Base-by-base conservation (phyloP, 2,888 invertebrate genomes). In the Physocephala rufipes region DNA sequence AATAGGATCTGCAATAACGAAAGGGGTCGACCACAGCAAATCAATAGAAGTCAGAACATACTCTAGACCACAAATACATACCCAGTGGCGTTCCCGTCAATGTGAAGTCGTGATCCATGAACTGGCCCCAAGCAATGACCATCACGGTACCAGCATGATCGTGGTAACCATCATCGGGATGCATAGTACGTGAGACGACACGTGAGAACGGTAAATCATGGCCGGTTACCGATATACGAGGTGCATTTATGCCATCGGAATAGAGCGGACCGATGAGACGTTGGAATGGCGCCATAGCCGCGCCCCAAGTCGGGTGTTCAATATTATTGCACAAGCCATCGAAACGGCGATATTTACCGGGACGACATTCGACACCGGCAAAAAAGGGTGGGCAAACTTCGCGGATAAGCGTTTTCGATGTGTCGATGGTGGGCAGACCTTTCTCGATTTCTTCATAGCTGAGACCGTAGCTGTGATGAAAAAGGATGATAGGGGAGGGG, bases 31-130 rank as follows among this genome's bases (percentile, higher is more conserved):
- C n/a, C n/a, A n/a, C n/a, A n/a, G n/a, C n/a, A n/a, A 45, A 63
- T 21, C 15, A 26, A 47, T 12, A 24, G 51, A 30, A 65, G 12
- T n/a, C 49, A 49, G 4, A 5, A 49, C 13, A 49, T n/a, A 5
- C 49, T 49, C 16, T 5, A n/a, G 4, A 49, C 5, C 49, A n/a
- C 13, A 49, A 19, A 28, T 70, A 76, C 87, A 87, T 88, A 95
- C 95, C 95, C 75, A 95, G 88, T 58, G 95, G 95, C 30, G 95
- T 95, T 77, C 90, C 95, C 70, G 95, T 95, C 51, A 95, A 89
- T 5, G 95, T 95, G 80, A 94, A 94, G 86, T 96, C 96, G 88
- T 96, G 96, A 87, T 96, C 96, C 91, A 96, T 95, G 87, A 96
- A 95, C 87, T 96, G 96, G 79, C 96, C 96, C 96, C 96, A 96